Base-by-base conservation (phyloP, 1,140 invertebrate species). In the Lerema accius region DNA sequence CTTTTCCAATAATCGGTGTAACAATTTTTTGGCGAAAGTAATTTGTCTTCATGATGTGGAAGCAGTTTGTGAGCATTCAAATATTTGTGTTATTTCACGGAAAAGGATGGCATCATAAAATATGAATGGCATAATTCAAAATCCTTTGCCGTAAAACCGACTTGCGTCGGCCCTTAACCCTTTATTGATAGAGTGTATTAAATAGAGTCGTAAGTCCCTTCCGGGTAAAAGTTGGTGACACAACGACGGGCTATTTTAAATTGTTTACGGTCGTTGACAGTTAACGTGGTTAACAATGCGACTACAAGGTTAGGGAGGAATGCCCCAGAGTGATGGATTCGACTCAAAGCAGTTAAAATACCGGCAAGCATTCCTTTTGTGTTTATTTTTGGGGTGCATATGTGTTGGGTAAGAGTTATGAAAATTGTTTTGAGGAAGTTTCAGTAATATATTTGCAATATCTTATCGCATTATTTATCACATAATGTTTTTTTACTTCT, bases 241-340 rank as follows among this genome's bases (percentile, higher is more conserved):
- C 13, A 26, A 67, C 67, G 70, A 67, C 59, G 63, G 71, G 76
- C 73, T 84, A 79, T 84, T 82, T 84, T 56, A 69, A 82, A 78
- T 76, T 73, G 78, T 80, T 82, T 82, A 82, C 71, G 65, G 64
- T 76, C 73, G 72, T 80, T 83, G 74, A 80, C 73, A 73, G 80
- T 73, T 80, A 78, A 82, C 83, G 49, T 58, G 9, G 15, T 45
- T 28, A 37, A 48, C 45, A 48, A 48, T 46, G 43, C 17, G 43
- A 11, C 43, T 48, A 48, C 23, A 28, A 48, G 19, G 45, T 70
- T 64, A 69, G 68, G 73, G 78, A 65, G 73, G 73, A 77, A 82
- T 80, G 77, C 75, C 78, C 78, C 78, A 65, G 19, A 50, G 46
- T 59, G 58, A 42, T 63, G 46, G 56, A 39, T 49, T 60, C 14